phyloP scores from a whole-genome alignment of 2,888 invertebrate genomes.

The Philonicus albiceps region DNA sequence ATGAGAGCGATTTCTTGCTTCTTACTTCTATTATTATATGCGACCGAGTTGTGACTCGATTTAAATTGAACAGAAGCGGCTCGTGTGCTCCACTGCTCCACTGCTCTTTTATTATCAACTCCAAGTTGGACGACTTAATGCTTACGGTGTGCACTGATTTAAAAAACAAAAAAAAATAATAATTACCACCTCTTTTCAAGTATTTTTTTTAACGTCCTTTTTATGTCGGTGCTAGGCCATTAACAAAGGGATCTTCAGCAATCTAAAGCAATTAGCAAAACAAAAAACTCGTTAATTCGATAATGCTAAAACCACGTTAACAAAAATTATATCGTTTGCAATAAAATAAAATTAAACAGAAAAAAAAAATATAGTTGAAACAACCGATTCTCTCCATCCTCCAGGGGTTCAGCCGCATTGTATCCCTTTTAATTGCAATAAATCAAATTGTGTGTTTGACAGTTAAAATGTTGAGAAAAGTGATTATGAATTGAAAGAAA shows the following conservation, averaged over 20 bases:
- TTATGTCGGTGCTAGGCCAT: not conserved
- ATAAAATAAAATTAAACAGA: not conserved
- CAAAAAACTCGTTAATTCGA: slow-evolving; percentile 28
- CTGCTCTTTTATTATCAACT: not conserved
- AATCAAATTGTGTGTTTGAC: slow-evolving; percentile 13
- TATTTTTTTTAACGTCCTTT: not conserved
- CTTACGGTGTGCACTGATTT: not conserved
- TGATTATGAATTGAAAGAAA: slow-evolving; percentile 18
- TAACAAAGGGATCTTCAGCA: slow-evolving; percentile 45
- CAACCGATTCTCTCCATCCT: slow-evolving; percentile 24
- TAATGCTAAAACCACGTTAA: not conserved
- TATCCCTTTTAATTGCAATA: slow-evolving; percentile 7
- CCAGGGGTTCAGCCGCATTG: not conserved
- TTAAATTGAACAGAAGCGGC: not conserved
- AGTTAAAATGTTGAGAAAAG: slow-evolving; percentile 30
- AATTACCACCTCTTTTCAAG: not conserved
- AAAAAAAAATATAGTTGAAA: slow-evolving; percentile 44
- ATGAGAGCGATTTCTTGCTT: not conserved
- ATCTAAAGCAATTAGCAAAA: slow-evolving; percentile 44
- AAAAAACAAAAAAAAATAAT: not conserved
- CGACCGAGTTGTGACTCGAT: not conserved
- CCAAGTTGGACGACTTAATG: not conserved
- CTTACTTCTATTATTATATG: not conserved
- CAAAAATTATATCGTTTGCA: not conserved
- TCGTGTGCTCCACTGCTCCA: not conserved